Evolutionary conservation across 2,888 invertebrate species (phyloP), one percentile per base, ranked within the genome.

Genomic region (Agrotis exclamationis): DNA sequence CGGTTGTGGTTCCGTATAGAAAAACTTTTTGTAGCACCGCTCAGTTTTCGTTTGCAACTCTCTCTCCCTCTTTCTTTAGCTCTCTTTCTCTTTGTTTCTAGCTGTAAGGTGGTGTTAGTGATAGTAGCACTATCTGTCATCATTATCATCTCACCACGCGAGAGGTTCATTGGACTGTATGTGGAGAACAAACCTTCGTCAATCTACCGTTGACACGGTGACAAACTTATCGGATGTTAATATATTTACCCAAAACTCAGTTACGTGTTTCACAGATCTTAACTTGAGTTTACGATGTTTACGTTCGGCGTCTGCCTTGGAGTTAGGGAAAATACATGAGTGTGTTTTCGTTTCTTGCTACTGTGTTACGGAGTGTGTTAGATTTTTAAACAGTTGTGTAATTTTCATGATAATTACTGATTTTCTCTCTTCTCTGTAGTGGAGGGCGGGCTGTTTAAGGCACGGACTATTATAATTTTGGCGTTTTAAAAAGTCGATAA

Each of bases 171-270:
- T 75, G 62, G 69, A 53, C 66, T 62, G 68, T n/a, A n/a, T 60
- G 60, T 53, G 56, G 57, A 70, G 67, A 44, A 65, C 51, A 69
- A 58, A 84, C 84, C 84, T 83, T 84, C 81, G 84, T 84, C 85
- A 84, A 73, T 76, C 75, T 60, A 70, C 45, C 14, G 70, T 50
- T 80, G 84, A 80, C 78, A 64, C 56, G 20, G 66, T 70, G 80
- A 80, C 76, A 79, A 80, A 83, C 83, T 78, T 80, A 76, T 76
- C 54, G 69, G 53, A 59, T 63, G 63, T 63, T 76, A 73, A 70
- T 80, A 70, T 79, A 67, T 63, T 69, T 80, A 76, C 70, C 65
- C 57, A n/a, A 66, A 76, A 66, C 67, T 73, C 60, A 67, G 72
- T 76, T 74, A 72, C 64, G 64, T 56, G 73, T 82, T 67, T 64